Conservation (phyloP, 2,113 vertebrate species). For the Equus przewalskii region DNA sequence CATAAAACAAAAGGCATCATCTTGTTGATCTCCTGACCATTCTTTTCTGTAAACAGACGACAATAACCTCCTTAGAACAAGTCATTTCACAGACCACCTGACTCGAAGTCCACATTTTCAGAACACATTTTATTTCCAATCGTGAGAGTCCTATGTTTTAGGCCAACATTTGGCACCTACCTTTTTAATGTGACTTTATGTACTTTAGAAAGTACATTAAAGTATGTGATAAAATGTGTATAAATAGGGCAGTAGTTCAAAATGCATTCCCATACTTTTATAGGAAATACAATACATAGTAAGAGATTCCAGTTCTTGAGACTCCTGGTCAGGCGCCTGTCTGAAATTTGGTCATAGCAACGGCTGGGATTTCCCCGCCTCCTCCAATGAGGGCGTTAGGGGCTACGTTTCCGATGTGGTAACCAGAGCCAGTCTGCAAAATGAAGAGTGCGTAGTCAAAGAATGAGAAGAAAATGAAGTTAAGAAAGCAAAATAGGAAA, state of each 20-base stretch:
- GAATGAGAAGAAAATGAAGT: constrained; percentile 23
- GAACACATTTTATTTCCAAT: not conserved
- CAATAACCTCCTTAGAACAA: not conserved
- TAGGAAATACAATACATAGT: constrained; percentile 5
- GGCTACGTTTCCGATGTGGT: not conserved
- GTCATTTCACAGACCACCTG: not conserved
- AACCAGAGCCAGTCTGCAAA: not conserved
- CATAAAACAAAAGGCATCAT: not conserved
- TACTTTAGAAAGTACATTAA: constrained; percentile 4
- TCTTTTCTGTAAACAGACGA: not conserved
- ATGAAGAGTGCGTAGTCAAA: not conserved
- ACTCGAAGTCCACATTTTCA: not conserved
- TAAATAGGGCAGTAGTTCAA: constrained; percentile 18
- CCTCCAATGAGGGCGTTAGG: not conserved
- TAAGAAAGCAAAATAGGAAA: not conserved
- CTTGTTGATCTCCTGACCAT: not conserved
- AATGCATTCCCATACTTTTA: not conserved
- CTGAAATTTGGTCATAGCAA: not conserved
- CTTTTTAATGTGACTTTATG: constrained; percentile 10
- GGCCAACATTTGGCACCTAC: not conserved
- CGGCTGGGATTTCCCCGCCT: too few relatives aligned
- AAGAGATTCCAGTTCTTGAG: not conserved
- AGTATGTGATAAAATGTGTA: not conserved
- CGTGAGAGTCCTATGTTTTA: not conserved
- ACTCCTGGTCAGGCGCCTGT: not conserved